These are phyloP conservation scores for Tenodera sinensis DNA, from an alignment of 2,888 invertebrate species.

Conservation along the genomic window DNA sequence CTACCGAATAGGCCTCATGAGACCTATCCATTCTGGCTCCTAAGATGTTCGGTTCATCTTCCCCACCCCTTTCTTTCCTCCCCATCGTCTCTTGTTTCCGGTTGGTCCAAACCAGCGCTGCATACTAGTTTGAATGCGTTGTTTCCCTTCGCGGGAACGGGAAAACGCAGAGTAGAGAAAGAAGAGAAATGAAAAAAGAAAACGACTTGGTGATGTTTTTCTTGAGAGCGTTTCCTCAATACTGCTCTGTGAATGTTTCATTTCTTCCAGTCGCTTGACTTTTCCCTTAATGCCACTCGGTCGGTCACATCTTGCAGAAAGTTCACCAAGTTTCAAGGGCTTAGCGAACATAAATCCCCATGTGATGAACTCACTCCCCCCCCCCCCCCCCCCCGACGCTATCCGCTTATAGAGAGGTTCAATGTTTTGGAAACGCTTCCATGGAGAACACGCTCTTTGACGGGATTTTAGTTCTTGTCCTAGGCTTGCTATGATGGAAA, in stretches of 20 bases:
- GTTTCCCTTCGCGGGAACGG: not conserved
- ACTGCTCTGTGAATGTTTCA: not conserved
- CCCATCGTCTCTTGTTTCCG: not conserved
- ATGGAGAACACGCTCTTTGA: not conserved
- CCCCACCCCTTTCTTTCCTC: not conserved
- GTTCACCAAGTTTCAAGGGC: not conserved
- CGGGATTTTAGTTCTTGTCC: not conserved
- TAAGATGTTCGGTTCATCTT: constrained; percentile 24
- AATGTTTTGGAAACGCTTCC: not conserved
- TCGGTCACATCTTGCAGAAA: not conserved
- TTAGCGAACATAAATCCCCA: not conserved
- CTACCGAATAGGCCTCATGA: constrained; percentile 14
- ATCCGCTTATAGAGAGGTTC: not conserved
- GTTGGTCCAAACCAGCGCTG: not conserved
- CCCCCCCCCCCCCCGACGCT: no score
- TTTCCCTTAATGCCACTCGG: not conserved
- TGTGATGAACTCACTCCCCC: not conserved
- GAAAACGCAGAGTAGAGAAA: not conserved
- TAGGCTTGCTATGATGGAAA: not conserved
- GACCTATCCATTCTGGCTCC: constrained; percentile 20
- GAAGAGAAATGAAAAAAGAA: not conserved
- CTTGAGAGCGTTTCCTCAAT: not conserved
- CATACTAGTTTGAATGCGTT: not conserved
- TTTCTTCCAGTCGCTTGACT: not conserved
- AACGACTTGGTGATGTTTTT: not conserved